phyloP scores from a whole-genome alignment of 2,113 vertebrate species.

The Forbesichthys papilliferus region DNA sequence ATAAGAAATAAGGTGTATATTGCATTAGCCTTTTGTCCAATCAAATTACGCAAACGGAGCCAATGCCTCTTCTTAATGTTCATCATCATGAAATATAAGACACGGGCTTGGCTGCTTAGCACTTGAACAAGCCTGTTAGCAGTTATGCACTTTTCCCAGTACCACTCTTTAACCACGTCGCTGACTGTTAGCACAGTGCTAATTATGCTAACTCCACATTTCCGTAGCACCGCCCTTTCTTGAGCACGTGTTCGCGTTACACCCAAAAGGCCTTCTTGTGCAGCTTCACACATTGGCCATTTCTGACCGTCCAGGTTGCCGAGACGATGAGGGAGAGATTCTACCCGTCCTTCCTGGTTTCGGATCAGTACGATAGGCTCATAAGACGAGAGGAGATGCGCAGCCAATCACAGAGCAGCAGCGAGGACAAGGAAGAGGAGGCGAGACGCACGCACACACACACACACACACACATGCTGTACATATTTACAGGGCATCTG shows the following conservation, averaged over 20 bases:
- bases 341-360: slow-evolving; percentile 96
- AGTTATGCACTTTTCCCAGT: no score
- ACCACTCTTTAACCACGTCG: no score
- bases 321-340: slow-evolving; percentile 93
- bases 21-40: no score
- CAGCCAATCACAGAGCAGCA: slow-evolving; percentile 75
- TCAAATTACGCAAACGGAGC: no score
- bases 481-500: no score
- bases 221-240: no score
- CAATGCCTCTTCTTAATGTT: no score
- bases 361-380: slow-evolving; percentile 89
- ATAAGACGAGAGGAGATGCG: slow-evolving; percentile 84
- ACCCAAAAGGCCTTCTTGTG: background rate
- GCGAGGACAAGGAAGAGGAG: slow-evolving; percentile 85
- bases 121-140: no score
- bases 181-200: background rate
- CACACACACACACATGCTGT: background rate
- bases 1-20: no score
- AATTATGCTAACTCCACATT: background rate
- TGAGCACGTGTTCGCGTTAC: background rate
- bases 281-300: background rate
- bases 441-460: slow-evolving; percentile 68
- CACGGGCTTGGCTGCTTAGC: no score
- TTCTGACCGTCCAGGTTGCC: slow-evolving; percentile 47
- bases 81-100: no score